Evolutionary conservation across 2,113 vertebrate genomes (phyloP).

Genomic region (Acanthochromis polyacanthus): DNA sequence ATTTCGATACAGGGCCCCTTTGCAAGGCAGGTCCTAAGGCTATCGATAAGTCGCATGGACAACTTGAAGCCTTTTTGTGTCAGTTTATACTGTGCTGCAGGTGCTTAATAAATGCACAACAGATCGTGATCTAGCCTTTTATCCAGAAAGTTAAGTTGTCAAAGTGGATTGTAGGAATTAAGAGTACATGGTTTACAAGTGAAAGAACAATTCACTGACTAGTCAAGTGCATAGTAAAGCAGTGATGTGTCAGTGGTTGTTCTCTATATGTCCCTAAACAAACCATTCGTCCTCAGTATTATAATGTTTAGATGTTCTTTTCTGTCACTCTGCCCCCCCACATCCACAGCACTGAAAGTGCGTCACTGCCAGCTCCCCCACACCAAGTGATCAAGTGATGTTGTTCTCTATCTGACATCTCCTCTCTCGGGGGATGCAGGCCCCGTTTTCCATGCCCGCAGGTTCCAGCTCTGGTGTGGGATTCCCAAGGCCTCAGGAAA

Average conservation of each 20-base stretch:
- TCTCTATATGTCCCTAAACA: not conserved
- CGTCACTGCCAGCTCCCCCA: conserved; percentile 46
- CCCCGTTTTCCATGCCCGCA: conserved; percentile 78
- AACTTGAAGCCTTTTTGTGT: too few relatives aligned
- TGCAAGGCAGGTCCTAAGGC: too few relatives aligned
- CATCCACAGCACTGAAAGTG: conserved; percentile 40
- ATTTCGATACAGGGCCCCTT: too few relatives aligned
- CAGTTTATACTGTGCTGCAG: too few relatives aligned
- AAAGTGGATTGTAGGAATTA: not conserved
- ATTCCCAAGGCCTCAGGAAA: conserved; percentile 84
- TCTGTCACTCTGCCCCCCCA: not conserved
- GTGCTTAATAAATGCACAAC: too few relatives aligned
- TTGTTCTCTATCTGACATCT: conserved; percentile 56
- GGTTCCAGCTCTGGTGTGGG: conserved; percentile 81
- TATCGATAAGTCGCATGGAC: too few relatives aligned
- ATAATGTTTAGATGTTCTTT: conserved; percentile 1
- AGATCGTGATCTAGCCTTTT: too few relatives aligned
- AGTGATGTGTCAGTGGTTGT: not conserved
- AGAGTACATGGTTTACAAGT: not conserved
- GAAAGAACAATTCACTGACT: not conserved
- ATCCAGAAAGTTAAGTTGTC: not conserved
- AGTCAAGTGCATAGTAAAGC: not conserved
- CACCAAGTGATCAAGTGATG: conserved; percentile 49
- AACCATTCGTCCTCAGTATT: not conserved
- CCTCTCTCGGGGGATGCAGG: conserved; percentile 55